These are phyloP conservation scores for Danaus melanippus DNA, from an alignment of 1,140 invertebrate genomes.

Conservation along the genomic window DNA sequence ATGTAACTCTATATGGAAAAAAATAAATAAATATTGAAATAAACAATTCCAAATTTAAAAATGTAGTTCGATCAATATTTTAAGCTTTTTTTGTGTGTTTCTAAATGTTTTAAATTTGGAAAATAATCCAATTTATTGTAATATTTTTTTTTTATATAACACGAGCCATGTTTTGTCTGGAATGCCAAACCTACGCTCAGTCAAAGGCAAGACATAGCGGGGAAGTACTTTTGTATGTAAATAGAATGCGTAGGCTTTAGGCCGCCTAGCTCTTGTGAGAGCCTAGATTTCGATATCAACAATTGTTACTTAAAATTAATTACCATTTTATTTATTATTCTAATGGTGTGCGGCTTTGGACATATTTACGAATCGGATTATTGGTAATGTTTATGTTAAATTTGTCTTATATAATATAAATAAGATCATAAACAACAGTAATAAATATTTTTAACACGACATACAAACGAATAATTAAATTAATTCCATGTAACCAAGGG, in stretches of 20 bases:
- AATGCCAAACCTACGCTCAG: conserved; percentile 54
- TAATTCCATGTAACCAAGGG: background rate
- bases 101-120: too few relatives aligned
- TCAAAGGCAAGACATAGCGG: conserved; percentile 38
- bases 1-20: too few relatives aligned
- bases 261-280: conserved; percentile 29
- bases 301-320: conserved; percentile 24
- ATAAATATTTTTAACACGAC: background rate
- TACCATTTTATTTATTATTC: conserved; percentile 20
- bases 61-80: too few relatives aligned
- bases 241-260: conserved; percentile 59
- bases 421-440: background rate
- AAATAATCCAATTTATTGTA: conserved; percentile 6
- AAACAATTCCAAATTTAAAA: too few relatives aligned
- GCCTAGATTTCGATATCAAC: conserved; percentile 34
- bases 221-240: conserved; percentile 69
- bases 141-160: conserved; percentile 15
- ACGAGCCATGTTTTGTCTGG: conserved; percentile 21
- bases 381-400: too few relatives aligned
- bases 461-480: background rate
- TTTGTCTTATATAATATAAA: background rate
- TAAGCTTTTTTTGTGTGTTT: too few relatives aligned
- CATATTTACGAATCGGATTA: too few relatives aligned
- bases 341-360: too few relatives aligned
- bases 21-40: too few relatives aligned